phyloP scores from a whole-genome alignment of 1,140 invertebrate genomes.

The Cylas formicarius region DNA sequence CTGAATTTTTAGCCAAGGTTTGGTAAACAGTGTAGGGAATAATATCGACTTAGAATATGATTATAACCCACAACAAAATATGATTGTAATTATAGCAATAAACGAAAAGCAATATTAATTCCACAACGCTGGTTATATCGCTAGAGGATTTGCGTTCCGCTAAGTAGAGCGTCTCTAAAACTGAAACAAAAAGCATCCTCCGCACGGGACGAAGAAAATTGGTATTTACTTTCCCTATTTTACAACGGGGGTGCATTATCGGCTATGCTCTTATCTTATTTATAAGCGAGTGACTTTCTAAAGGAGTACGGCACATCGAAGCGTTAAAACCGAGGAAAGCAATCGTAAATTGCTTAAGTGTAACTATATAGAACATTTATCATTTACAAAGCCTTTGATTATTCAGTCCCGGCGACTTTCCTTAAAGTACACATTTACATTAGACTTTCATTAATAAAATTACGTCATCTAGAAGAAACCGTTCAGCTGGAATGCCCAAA shows the following conservation, averaged over 20 bases:
- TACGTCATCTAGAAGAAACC: slow-evolving; percentile 5
- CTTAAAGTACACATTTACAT: slow-evolving; percentile 7
- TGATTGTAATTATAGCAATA: no score
- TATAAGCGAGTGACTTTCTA: slow-evolving; percentile 21
- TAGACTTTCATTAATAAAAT: slow-evolving; percentile 17
- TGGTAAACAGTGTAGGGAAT: no score
- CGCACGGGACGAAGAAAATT: slow-evolving; percentile 9
- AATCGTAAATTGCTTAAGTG: slow-evolving; percentile 19
- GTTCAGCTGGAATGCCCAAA: slow-evolving; percentile 1
- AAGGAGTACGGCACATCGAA: slow-evolving; percentile 16
- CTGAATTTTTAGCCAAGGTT: no score
- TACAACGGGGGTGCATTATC: slow-evolving; percentile 16
- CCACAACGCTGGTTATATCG: no score
- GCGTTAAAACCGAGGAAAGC: slow-evolving; percentile 16
- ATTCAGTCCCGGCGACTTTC: slow-evolving; percentile 10
- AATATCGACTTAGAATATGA: no score
- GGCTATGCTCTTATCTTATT: slow-evolving; percentile 20
- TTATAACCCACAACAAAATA: no score
- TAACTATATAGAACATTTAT: slow-evolving; percentile 18
- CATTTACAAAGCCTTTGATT: slow-evolving; percentile 15
- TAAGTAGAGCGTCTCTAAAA: no score
- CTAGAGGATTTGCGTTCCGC: no score
- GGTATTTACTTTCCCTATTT: slow-evolving; percentile 16
- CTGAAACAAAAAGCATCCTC: no score
- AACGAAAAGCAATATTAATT: no score